Conservation (phyloP, 2,888 invertebrate genomes). For the Erebia aethiops region DNA sequence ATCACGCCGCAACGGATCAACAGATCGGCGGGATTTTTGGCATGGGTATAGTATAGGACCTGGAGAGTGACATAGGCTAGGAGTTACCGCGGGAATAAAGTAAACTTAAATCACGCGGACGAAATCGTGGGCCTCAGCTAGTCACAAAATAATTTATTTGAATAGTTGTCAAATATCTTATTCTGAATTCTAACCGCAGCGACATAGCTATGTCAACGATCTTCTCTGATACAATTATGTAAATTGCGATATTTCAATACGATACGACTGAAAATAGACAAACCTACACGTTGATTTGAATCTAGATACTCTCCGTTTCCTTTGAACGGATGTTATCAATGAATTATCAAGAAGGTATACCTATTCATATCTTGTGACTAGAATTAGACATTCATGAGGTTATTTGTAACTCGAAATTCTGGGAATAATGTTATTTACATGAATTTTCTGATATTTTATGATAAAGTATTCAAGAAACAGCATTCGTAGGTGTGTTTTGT, state of each 20-base stretch:
- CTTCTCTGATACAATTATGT: neutral
- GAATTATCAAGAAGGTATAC: neutral
- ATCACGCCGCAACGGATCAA: too few relatives aligned
- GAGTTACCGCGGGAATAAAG: too few relatives aligned
- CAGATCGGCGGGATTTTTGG: too few relatives aligned
- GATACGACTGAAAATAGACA: neutral
- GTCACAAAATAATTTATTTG: too few relatives aligned
- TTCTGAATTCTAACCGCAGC: neutral
- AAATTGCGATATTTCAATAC: neutral
- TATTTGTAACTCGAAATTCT: neutral
- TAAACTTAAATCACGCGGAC: too few relatives aligned
- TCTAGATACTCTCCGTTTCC: neutral
- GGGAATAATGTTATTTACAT: neutral
- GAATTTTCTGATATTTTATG: neutral
- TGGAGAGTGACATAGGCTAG: too few relatives aligned
- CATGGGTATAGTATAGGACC: too few relatives aligned
- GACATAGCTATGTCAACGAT: neutral
- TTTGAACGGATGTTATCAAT: neutral
- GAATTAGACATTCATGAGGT: too few relatives aligned
- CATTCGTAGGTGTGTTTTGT: neutral
- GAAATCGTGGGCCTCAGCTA: too few relatives aligned
- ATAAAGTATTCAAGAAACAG: neutral
- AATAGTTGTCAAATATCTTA: too few relatives aligned
- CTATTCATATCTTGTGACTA: too few relatives aligned
- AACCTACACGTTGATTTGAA: neutral